Conservation (phyloP, 2,113 vertebrate species). For the Hemiprocne comata region DNA sequence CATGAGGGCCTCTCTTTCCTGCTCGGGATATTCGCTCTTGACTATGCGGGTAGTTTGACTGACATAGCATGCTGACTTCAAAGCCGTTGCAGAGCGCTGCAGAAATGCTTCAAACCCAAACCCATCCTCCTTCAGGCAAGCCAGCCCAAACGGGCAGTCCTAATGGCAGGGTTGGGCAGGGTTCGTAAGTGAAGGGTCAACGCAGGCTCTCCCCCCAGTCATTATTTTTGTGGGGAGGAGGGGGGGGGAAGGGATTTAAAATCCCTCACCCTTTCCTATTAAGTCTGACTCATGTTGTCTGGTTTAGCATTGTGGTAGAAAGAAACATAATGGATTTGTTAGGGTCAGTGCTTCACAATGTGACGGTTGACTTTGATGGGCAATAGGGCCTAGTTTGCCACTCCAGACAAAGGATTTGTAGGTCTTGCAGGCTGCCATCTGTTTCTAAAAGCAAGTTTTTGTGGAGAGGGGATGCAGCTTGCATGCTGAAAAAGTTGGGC, state of each 20-base stretch:
- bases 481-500: conserved; percentile 36
- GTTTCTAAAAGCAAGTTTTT: conserved; percentile 69
- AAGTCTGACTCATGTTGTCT: conserved; percentile 64
- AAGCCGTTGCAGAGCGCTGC: rapidly evolving
- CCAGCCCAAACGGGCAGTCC: neutral
- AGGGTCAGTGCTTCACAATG: conserved; percentile 77
- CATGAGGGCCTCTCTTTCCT: conserved; percentile 17
- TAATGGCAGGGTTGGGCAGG: neutral
- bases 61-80: neutral
- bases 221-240: neutral
- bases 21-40: neutral
- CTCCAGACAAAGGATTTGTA: conserved; percentile 69
- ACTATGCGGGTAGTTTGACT: neutral
- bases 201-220: neutral
- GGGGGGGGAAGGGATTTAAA: conserved; percentile 21
- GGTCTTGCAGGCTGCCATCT: conserved; percentile 75
- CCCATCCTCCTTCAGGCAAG: neutral
- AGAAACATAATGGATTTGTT: conserved; percentile 75
- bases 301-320: conserved; percentile 52
- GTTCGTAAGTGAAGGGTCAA: neutral
- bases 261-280: conserved; percentile 34
- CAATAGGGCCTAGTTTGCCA: conserved; percentile 52
- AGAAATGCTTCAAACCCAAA: neutral
- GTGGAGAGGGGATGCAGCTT: conserved; percentile 14
- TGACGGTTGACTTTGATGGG: conserved; percentile 66